Conservation (phyloP, 64 coral and sea anemone genomes). For the Dendrophyllia cribrosa region DNA sequence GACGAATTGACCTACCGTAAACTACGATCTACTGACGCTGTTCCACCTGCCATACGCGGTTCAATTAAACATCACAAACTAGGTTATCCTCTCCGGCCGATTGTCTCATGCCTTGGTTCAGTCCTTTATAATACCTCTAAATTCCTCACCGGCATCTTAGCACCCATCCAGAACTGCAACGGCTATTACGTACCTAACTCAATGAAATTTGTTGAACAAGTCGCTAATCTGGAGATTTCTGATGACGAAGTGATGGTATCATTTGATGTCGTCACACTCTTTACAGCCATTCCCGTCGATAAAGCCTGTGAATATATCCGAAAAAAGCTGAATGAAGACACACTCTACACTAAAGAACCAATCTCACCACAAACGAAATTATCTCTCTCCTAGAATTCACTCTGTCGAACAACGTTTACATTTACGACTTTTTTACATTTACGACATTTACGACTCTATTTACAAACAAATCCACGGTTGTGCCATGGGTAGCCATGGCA, state of each 20-base stretch:
- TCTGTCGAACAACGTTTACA: constrained; percentile 21
- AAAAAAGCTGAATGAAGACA: background rate
- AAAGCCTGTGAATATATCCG: background rate
- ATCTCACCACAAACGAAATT: background rate
- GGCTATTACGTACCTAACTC: no score
- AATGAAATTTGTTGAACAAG: background rate
- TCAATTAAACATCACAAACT: no score
- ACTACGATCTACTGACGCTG: no score
- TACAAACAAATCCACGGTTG: constrained; percentile 18
- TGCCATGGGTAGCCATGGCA: constrained; percentile 30
- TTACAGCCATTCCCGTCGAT: no score
- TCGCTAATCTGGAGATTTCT: background rate
- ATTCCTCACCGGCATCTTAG: background rate
- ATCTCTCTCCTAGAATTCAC: constrained; percentile 7
- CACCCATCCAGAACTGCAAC: background rate
- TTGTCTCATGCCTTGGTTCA: background rate
- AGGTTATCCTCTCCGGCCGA: no score
- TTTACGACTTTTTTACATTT: no score
- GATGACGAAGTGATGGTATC: no score
- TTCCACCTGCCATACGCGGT: no score
- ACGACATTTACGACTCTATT: no score
- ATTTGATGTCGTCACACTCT: no score
- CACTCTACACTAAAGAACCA: background rate
- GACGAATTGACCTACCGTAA: no score
- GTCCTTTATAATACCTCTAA: background rate